Conservation (phyloP, 2,113 vertebrate species). For the Gracilinanus agilis region DNA sequence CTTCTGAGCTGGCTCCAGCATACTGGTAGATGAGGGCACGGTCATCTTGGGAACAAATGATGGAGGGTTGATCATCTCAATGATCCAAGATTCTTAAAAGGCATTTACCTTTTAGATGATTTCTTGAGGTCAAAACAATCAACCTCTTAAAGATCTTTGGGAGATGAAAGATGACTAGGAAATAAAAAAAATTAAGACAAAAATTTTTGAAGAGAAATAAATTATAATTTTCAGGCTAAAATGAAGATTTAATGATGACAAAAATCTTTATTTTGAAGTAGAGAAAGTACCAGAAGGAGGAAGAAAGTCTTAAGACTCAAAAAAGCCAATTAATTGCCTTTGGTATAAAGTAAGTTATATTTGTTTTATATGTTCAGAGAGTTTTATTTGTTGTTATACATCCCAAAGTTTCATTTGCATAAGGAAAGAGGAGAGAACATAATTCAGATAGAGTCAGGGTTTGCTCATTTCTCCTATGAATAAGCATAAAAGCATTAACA, state of each 20-base stretch:
- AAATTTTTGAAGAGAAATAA: constrained; percentile 25
- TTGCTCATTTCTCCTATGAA: background rate
- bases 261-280: background rate
- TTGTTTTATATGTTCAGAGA: background rate
- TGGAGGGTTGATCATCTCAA: constrained; percentile 32
- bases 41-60: constrained; percentile 29
- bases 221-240: constrained; percentile 40
- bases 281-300: constrained; percentile 1
- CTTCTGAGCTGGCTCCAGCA: background rate
- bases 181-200: background rate
- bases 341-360: background rate
- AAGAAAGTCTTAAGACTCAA: constrained; percentile 20
- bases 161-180: background rate
- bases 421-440: background rate
- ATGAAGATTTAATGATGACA: background rate
- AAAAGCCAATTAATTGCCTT: background rate
- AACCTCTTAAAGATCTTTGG: background rate
- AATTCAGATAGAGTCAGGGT: background rate
- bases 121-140: background rate
- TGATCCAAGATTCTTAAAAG: constrained; percentile 19
- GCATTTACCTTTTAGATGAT: background rate
- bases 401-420: background rate
- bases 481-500: background rate
- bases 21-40: background rate
- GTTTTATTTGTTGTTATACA: constrained; percentile 38